A percentile compares a stretch with the other conserved stretches of the same genome.
Conservation (phyloP, 2,888 invertebrate species). For the Limenitis camilla region DNA sequence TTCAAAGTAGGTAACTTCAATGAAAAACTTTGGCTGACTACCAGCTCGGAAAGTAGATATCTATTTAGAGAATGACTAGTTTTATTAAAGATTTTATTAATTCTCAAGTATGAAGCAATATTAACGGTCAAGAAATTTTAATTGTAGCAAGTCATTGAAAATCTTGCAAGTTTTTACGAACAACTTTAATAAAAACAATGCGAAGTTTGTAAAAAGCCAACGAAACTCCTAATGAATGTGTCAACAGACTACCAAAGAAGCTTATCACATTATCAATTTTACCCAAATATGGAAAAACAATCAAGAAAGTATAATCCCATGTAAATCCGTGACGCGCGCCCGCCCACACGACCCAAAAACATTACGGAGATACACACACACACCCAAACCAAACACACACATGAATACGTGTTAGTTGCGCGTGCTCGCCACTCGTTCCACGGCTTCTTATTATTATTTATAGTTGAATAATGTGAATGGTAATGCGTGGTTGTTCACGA, state of each 20-base stretch:
- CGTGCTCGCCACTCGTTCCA: constrained; percentile 72
- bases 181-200: no score
- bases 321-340: constrained; percentile 62
- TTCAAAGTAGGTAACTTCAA: no score
- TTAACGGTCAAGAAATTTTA: no score
- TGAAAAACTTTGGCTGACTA: no score
- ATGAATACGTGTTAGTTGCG: constrained; percentile 52
- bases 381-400: constrained; percentile 41
- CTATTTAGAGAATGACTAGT: no score
- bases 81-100: no score
- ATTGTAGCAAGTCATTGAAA: no score
- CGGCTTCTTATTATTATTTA: constrained; percentile 75
- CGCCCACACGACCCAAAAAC: constrained; percentile 65
- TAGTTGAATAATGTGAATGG: constrained; percentile 75
- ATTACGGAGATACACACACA: constrained; percentile 31
- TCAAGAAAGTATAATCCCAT: constrained; percentile 59
- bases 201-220: no score
- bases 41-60: no score
- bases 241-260: constrained; percentile 4
- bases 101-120: no score
- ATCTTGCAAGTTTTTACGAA: no score
- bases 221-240: neutral
- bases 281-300: constrained; percentile 51
- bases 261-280: constrained; percentile 1
- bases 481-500: constrained; percentile 76